These are phyloP conservation scores for Protosalanx chinensis DNA, from an alignment of 2,797 vertebrate species.

Conservation along the genomic window DNA sequence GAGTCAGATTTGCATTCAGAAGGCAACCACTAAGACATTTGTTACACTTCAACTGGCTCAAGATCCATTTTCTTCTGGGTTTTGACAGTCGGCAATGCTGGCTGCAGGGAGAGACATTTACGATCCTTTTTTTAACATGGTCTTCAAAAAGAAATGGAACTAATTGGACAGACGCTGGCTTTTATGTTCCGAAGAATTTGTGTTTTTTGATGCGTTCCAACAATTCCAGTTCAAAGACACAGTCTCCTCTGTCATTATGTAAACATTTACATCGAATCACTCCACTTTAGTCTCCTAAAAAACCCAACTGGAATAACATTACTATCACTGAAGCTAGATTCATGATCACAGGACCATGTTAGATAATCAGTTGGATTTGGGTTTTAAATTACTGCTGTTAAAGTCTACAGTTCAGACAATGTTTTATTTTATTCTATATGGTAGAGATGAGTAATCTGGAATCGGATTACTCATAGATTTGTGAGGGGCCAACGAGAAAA, in stretches of 20 bases:
- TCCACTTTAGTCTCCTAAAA: too few relatives aligned
- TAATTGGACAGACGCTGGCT: slow-evolving; percentile 8
- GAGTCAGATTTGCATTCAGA: slow-evolving; percentile 49
- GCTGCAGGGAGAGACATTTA: slow-evolving; percentile 9
- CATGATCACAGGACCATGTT: too few relatives aligned
- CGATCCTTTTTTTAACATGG: slow-evolving; percentile 14
- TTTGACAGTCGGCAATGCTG: slow-evolving; percentile 11
- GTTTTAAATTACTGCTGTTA: neutral
- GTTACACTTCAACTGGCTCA: slow-evolving; percentile 40
- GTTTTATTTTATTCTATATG: neutral
- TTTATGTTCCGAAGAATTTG: neutral
- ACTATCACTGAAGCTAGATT: too few relatives aligned
- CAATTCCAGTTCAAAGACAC: neutral
- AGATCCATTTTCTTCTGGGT: slow-evolving; percentile 41
- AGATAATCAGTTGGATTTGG: too few relatives aligned
- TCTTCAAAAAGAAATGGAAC: slow-evolving; percentile 29
- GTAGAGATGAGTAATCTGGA: neutral
- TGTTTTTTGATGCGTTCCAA: neutral
- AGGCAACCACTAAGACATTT: slow-evolving; percentile 36
- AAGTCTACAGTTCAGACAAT: neutral
- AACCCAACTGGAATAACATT: too few relatives aligned
- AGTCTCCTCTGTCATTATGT: too few relatives aligned
- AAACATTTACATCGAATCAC: too few relatives aligned
- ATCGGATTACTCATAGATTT: slow-evolving; percentile 33
- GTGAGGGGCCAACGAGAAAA: slow-evolving; percentile 1